Percentiles rank a stretch among this genome's conserved stretches.
phyloP scores from a whole-genome alignment of 2,888 invertebrate genomes.

The Scaptodrosophila latifasciaeformis region DNA sequence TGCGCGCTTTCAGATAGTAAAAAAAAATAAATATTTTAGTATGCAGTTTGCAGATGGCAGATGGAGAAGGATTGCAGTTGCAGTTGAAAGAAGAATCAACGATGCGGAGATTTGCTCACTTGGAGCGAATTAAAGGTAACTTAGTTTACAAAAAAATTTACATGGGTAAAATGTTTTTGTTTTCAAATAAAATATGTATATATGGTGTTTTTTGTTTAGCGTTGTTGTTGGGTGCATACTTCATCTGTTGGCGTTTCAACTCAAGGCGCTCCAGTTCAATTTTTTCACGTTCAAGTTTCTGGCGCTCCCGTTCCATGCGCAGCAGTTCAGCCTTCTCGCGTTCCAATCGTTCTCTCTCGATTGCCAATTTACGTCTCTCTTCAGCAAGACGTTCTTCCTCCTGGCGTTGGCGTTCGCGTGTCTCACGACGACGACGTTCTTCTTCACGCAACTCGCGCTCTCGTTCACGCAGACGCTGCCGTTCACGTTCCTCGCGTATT shows the following conservation, averaged over 20 bases:
- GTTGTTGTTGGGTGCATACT: slow-evolving; percentile 75
- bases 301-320: slow-evolving; percentile 88
- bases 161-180: slow-evolving; percentile 42
- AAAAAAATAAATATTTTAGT: not conserved
- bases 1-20: slow-evolving; percentile 2
- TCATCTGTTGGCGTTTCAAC: slow-evolving; percentile 86
- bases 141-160: slow-evolving; percentile 42
- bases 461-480: slow-evolving; percentile 87
- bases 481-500: slow-evolving; percentile 86
- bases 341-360: slow-evolving; percentile 91
- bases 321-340: slow-evolving; percentile 90
- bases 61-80: slow-evolving; percentile 10
- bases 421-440: slow-evolving; percentile 84
- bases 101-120: slow-evolving; percentile 26
- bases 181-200: slow-evolving; percentile 31
- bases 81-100: slow-evolving; percentile 53
- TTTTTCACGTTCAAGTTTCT: slow-evolving; percentile 85
- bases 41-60: not conserved
- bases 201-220: slow-evolving; percentile 50
- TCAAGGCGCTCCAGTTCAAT: slow-evolving; percentile 88
- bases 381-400: slow-evolving; percentile 88
- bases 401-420: slow-evolving; percentile 88
- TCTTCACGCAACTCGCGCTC: slow-evolving; percentile 88
- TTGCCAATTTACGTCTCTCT: slow-evolving; percentile 86
- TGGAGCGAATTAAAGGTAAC: slow-evolving; percentile 38